Percentiles rank a stretch among this genome's conserved stretches.
Conservation (phyloP, 2,888 invertebrate species). For the Aphelenchoides bicaudatus region DNA sequence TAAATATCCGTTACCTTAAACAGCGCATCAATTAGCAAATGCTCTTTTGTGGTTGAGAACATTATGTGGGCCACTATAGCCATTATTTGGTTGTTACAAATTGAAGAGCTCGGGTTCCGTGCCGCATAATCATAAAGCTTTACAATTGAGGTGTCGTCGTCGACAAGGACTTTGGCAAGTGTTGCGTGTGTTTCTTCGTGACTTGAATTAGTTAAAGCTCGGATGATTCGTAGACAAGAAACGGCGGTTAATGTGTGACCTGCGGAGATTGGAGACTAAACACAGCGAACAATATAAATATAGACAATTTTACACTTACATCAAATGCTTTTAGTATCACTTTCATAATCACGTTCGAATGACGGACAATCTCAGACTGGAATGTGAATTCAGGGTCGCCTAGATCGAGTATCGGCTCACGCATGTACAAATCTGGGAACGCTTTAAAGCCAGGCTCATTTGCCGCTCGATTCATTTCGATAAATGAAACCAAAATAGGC, state of each 20-base stretch:
- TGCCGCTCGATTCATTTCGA: constrained; percentile 11
- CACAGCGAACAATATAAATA: background rate
- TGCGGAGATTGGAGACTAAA: background rate
- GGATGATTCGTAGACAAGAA: background rate
- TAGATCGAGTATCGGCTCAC: background rate
- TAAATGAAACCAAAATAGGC: constrained; percentile 3
- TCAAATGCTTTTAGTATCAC: background rate
- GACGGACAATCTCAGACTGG: constrained; percentile 4
- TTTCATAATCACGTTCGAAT: background rate
- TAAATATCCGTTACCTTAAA: background rate
- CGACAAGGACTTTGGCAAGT: background rate
- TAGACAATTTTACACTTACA: background rate
- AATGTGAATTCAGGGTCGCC: constrained; percentile 1
- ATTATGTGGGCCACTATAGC: constrained; percentile 1
- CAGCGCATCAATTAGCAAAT: constrained; percentile 2
- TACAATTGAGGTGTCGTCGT: background rate
- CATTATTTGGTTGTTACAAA: constrained; percentile 1
- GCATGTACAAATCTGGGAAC: constrained; percentile 6
- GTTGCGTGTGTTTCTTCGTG: background rate
- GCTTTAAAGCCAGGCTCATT: constrained; percentile 12
- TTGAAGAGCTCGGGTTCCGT: background rate
- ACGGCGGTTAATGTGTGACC: background rate
- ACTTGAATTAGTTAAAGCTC: background rate
- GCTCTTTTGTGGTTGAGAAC: background rate
- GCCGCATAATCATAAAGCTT: background rate